A percentile compares a stretch with the other conserved stretches of the same genome.
Evolutionary conservation across 2,797 vertebrate species (phyloP).

Genomic region (Phalanger gymnotis): DNA sequence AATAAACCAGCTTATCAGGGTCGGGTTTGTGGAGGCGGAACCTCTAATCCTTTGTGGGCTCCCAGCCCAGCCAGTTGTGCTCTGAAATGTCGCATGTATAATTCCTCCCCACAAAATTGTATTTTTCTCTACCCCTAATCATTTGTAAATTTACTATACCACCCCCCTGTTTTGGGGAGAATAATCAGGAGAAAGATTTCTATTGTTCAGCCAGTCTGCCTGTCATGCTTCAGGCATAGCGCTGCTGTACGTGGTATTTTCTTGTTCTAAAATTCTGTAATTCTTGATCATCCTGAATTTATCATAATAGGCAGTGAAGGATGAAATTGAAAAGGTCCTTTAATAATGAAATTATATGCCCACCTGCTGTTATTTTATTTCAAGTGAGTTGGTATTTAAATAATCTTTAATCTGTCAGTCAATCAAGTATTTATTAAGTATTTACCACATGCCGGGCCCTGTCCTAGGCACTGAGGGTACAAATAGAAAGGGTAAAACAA

Average conservation of each 20-base stretch:
- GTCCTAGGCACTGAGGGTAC: neutral
- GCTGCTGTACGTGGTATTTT: neutral
- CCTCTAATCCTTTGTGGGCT: neutral
- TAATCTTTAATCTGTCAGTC: constrained; percentile 4
- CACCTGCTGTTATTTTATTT: constrained; percentile 31
- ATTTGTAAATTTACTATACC: neutral
- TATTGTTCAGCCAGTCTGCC: neutral
- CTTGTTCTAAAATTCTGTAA: neutral
- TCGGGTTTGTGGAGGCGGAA: neutral
- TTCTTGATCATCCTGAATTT: constrained; percentile 9
- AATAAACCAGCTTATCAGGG: neutral
- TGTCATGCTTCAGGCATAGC: neutral
- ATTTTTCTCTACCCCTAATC: neutral
- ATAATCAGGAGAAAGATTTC: constrained; percentile 15
- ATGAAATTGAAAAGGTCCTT: neutral
- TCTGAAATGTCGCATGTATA: neutral
- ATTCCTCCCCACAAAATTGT: neutral
- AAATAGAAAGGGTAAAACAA: neutral
- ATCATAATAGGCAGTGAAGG: neutral
- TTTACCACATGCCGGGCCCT: neutral
- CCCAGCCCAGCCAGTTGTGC: neutral
- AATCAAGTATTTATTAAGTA: neutral
- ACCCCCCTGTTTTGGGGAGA: neutral
- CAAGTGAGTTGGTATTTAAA: constrained; percentile 28
- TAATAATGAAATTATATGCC: constrained; percentile 5